phyloP scores from a whole-genome alignment of 2,797 vertebrate genomes.

The Mormyrus proboscirostris region DNA sequence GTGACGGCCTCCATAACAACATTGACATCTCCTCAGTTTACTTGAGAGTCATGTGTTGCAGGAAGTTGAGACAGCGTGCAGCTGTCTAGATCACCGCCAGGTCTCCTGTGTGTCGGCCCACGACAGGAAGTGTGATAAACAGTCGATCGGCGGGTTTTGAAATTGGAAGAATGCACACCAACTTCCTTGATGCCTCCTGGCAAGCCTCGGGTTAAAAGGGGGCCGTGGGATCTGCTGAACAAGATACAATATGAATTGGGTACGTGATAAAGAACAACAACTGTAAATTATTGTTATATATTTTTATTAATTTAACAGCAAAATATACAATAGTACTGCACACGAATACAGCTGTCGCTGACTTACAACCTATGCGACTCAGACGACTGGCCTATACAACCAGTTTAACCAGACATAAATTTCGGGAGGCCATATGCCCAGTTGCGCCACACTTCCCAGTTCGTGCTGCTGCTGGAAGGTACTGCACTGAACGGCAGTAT shows the following conservation, averaged over 20 bases:
- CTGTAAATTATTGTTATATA: not conserved
- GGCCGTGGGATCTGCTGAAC: not conserved
- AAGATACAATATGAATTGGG: not conserved
- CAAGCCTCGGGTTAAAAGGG: not conserved
- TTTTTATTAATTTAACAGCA: not conserved
- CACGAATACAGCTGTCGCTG: not conserved
- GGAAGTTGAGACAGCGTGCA: not conserved
- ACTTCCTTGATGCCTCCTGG: not conserved
- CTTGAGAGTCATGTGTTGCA: not conserved
- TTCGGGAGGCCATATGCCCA: not conserved
- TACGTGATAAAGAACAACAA: not conserved
- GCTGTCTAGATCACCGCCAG: not conserved
- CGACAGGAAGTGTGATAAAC: conserved; percentile 3
- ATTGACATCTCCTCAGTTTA: not conserved
- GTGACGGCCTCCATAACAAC: not conserved
- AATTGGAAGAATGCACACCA: not conserved
- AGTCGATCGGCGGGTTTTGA: not conserved
- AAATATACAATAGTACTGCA: not conserved
- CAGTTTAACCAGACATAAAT: not conserved
- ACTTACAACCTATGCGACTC: not conserved
- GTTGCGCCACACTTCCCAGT: not conserved
- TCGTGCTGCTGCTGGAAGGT: not conserved
- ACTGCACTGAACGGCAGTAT: too few relatives aligned
- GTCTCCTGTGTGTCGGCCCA: not conserved
- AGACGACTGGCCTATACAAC: not conserved